Evolutionary conservation across 2,797 vertebrate species (phyloP), one percentile per base, ranked within the genome.

Genomic region (Nasua narica): DNA sequence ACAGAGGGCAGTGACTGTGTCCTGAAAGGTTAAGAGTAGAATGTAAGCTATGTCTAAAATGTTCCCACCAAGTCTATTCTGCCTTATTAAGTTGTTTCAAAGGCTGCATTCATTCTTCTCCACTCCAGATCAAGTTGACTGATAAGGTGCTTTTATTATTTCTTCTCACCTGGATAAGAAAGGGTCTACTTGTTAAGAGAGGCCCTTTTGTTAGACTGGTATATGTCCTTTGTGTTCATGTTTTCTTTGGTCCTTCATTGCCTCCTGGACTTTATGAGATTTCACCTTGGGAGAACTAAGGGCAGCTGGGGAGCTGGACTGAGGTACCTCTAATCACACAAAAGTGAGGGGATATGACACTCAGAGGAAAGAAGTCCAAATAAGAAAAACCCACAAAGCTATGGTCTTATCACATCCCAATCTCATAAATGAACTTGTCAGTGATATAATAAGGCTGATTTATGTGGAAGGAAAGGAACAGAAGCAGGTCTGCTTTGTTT

Each of bases 21-120:
- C 48, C 16, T 82, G 4, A 92, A 98, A 98, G 98, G 98, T 98
- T 98, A 98, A 96, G 95, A 96, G 95, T 90, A 98, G 97, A 97
- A 98, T 98, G 98, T 87, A 95, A 98, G 97, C 96, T 98, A 98
- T 98, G 97, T 92, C 96, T 96, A 97, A 98, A 99, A 97, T 97
- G 97, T 98, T 98, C 96, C 96, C 98, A 95, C 76, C 56, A 98
- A 91, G 84, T 97, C 91, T 72, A 76, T 89, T 94, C 93, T 98
- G 86, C 95, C 91, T 98, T 92, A 91, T 35, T 92, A 95, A 83
- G 54, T 78, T 93, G 46, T 98, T 98, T 98, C 97, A 98, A 97
- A 98, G 97, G 87, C 90, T 87, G 29, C 92, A 97, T 98, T 98
- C 97, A 98, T 98, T 97, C 95, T 96, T 90, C 58, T 43, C 43